These are phyloP conservation scores for Neostethus bicornis DNA, from an alignment of 2,797 vertebrate genomes.

Conservation along the genomic window DNA sequence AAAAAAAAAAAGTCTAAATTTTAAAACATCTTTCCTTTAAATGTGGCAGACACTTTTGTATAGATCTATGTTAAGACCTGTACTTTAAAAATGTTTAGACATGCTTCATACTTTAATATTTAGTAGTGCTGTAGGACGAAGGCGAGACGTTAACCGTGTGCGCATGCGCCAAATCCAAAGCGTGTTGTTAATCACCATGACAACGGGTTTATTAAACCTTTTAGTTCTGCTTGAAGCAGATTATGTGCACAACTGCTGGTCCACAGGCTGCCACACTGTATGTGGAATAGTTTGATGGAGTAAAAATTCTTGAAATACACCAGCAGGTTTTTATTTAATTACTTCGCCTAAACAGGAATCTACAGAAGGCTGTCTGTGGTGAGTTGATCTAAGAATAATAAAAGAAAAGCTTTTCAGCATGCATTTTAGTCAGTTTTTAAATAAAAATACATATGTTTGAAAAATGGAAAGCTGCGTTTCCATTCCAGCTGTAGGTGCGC, in stretches of 20 bases:
- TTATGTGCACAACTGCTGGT: slow-evolving; percentile 68
- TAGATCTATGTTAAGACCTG: no score
- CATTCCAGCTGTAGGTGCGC: no score
- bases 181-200: slow-evolving; percentile 80
- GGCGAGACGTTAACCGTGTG: neutral
- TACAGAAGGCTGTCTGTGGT: slow-evolving; percentile 37
- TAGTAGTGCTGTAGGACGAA: no score
- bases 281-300: slow-evolving; percentile 37
- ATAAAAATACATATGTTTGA: no score
- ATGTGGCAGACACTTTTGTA: no score
- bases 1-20: no score
- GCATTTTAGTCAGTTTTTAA: no score
- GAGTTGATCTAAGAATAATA: slow-evolving; percentile 37
- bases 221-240: slow-evolving; percentile 58
- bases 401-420: neutral
- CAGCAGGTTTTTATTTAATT: neutral
- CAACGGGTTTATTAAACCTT: slow-evolving; percentile 72
- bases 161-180: slow-evolving; percentile 69
- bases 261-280: slow-evolving; percentile 9
- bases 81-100: no score
- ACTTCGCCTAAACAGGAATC: slow-evolving; percentile 12
- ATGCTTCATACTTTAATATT: no score
- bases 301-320: slow-evolving; percentile 2
- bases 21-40: no score
- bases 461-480: no score